Base-by-base conservation (phyloP, 92 coral and sea anemone genomes). In the Zoanthus solanderi region DNA sequence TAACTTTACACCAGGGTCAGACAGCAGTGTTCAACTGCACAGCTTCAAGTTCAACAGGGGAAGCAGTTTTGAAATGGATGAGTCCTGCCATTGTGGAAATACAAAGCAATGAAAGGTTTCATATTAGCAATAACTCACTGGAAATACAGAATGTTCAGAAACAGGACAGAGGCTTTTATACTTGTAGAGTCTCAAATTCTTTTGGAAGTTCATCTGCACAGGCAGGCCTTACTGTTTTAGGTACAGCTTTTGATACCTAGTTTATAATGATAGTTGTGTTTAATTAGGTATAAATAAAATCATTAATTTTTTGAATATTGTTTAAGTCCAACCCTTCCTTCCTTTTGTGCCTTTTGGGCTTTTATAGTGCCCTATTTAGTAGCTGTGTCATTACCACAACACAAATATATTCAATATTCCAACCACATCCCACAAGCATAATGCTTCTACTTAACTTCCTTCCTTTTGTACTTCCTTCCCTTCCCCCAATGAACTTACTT, bases 121-220 rank as follows among this genome's bases (percentile, higher is more conserved):
- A 60, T 42, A 75, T 92, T 18, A 81, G 66, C 83, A 95, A 93
- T 87, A 93, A 90, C 0, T 85, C 96, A 4, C 86, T 97, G 50
- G 81, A 50, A 54, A 84, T 97, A 10, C 73, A 44, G 63, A 89
- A 88, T 71, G 83, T 92, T 16, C 87, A 81, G 44, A 91, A 94
- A 88, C 79, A 94, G 50, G 98, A 95, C 79, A 90, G 61, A 16
- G 95, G 96, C 30, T 88, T 89, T 14, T 95, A 92, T 78, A 94
- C 44, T 2, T 94, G 98, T 72, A 86, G 63, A 78, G 97, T 94
- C 42, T 71, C 58, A 65, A 97, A 95, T 67, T 50, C 46, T 0
- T 94, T 74, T 78, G 99, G 99, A 9, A 37, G 13, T 5, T 89
- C 98, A 13, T 45, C 92, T 13, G 94, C 97, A 11, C 88, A 92